Evolutionary conservation across 2,888 invertebrate species (phyloP), one percentile per base, ranked within the genome.

Genomic region (Epiblema foenella): DNA sequence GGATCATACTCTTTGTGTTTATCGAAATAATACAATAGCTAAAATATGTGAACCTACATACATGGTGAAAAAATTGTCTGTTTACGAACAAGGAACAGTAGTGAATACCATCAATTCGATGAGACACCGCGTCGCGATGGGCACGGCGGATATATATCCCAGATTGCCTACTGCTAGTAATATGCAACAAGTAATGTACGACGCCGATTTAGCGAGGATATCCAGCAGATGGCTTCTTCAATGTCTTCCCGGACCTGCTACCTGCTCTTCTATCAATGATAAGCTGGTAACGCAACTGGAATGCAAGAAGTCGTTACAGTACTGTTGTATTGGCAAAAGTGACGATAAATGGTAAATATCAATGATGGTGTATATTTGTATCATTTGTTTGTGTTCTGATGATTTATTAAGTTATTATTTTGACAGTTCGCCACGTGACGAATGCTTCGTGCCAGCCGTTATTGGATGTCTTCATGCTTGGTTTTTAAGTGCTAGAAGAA

Each of bases 1-100:
- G 9, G 93, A 93, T 76, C 92, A 93, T 75, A 91, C 89, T 1
- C 84, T 92, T n/a, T 93, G 93, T 75, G 76, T 91, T 8, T 93
- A 89, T 69, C 71, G 85, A 20, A 76, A 79, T 9, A 78, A 79
- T 49, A 65, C 15, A 0, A 72, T 82, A 70, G 85, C 91, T n/a
- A 79, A 77, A 65, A 77, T 90, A 74, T 93, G 93, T 75, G 81
- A 81, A 12, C 71, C 69, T 10, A 75, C 68, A 88, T 92, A 2
- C 65, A 65, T 1, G 75, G 73, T 39, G 89, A 89, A 8, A 82
- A 77, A 46, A 81, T 83, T 73, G 20, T n/a, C 39, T 64, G 12
- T 39, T 4, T 51, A 80, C 15, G 85, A 88, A 74, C 88, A 86
- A 73, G 82, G 82, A 46, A 85, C 83, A 46, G 77, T 91, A 75